Base-by-base conservation (phyloP, 1,140 invertebrate genomes). In the Drosophila pseudoobscura region DNA sequence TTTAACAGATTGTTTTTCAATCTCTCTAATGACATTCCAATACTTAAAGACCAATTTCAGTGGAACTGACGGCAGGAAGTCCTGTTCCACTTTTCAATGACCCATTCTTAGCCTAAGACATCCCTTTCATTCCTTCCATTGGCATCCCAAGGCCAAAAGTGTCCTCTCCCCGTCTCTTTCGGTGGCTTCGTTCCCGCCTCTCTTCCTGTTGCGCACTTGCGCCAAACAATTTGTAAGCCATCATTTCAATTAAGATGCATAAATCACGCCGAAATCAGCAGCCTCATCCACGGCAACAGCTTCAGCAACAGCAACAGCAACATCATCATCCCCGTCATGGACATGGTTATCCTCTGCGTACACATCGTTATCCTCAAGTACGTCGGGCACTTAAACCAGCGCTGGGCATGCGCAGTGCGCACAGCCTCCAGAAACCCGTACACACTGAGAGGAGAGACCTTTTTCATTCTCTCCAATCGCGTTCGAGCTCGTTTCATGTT, bases 201-300 rank as follows among this genome's bases (percentile, higher is more conserved):
- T 39, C 24, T 41, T 24, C 22, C 13, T 11, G 44, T 15, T 47
- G 57, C 63, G 57, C 63, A 75, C 63, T 83, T 78, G 82, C 66
- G 62, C 61, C 74, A 70, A 76, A 88, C 83, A 89, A 88, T 88
- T 88, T 88, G 83, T 88, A 71, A 88, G 75, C 75, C 83, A 79
- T 88, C 83, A 89, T 89, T 88, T 88, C 84, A 88, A 88, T 88
- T 89, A 88, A 88, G 84, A 83, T 74, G 79, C 83, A 88, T 88
- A 88, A 88, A 88, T 88, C 83, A 88, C 72, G 63, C 50, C 62
- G 50, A 89, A 87, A 87, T 88, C 82, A 87, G 75, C 83, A 85
- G 64, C 78, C 63, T 66, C 83, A 82, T 69, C 78, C 49, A 35
- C 47, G 53, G 35, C 35, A 39, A 13, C 47, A 79, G 24, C 46